Conservation (phyloP, 2,888 invertebrate species). For the Nephrotoma appendiculata region DNA sequence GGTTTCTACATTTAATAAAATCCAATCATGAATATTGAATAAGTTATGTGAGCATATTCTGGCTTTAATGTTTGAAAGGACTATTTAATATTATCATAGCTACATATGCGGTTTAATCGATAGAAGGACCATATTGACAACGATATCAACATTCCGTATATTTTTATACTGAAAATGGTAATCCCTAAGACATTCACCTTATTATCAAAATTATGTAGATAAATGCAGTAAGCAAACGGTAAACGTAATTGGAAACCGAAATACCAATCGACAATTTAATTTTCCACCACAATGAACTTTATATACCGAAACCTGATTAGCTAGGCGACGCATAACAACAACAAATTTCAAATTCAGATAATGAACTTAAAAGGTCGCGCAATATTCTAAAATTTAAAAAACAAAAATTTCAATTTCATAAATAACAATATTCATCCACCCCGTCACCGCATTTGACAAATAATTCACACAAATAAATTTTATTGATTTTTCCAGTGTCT, state of each 20-base stretch:
- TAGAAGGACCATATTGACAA: neutral
- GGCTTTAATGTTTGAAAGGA: too few relatives aligned
- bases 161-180: neutral
- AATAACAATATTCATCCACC: neutral
- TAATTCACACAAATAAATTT: neutral
- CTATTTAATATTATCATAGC: too few relatives aligned
- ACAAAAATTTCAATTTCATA: neutral
- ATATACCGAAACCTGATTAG: neutral
- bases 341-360: neutral
- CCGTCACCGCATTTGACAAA: neutral
- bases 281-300: neutral
- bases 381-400: neutral
- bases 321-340: neutral
- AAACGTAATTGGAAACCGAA: neutral
- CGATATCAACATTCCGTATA: neutral
- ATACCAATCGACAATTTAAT: neutral
- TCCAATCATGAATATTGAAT: too few relatives aligned
- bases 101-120: neutral
- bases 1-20: too few relatives aligned
- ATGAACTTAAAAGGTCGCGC: neutral
- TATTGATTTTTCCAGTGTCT: neutral
- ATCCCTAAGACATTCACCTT: neutral
- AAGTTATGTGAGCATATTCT: too few relatives aligned
- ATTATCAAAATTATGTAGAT: neutral
- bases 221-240: neutral